phyloP scores from a whole-genome alignment of 2,113 vertebrate species.

The Lethenteron reissneri region DNA sequence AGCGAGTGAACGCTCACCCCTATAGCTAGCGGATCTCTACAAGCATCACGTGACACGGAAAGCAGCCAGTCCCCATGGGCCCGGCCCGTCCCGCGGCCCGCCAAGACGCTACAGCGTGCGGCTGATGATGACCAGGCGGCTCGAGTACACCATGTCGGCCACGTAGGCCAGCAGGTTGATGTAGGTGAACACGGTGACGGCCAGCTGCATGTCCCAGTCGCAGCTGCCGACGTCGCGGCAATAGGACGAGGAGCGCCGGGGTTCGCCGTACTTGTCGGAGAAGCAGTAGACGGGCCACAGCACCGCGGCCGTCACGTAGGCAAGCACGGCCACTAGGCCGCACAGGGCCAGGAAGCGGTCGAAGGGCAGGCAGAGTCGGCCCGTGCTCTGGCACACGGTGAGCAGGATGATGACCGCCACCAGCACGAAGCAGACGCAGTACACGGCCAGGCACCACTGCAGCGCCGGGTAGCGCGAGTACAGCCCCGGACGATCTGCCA shows the following conservation, averaged over 20 bases:
- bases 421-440: slow-evolving; percentile 65
- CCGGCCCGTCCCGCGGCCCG: too few species aligned
- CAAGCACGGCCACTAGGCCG: slow-evolving; percentile 35
- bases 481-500: slow-evolving; percentile 13
- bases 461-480: slow-evolving; percentile 23
- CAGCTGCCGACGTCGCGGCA: slow-evolving; percentile 15
- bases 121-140: slow-evolving; percentile 40
- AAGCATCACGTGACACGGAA: too few species aligned
- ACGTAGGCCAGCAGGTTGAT: slow-evolving; percentile 55
- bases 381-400: slow-evolving; percentile 48
- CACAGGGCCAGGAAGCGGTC: slow-evolving; percentile 44
- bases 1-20: too few species aligned
- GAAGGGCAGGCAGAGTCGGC: slow-evolving; percentile 39
- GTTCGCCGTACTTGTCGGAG: slow-evolving; percentile 12
- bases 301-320: slow-evolving; percentile 41
- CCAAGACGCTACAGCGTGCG: too few species aligned
- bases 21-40: too few species aligned
- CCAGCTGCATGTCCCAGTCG: slow-evolving; percentile 30
- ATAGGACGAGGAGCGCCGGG: slow-evolving; percentile 5
- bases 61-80: too few species aligned
- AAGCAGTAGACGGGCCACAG: slow-evolving; percentile 67
- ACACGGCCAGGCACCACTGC: slow-evolving; percentile 52
- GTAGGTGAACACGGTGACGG: slow-evolving; percentile 34
- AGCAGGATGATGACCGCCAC: slow-evolving; percentile 39
- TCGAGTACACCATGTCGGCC: slow-evolving; percentile 45